Evolutionary conservation across 2,888 invertebrate species (phyloP).

Genomic region (Thereva nobilitata): DNA sequence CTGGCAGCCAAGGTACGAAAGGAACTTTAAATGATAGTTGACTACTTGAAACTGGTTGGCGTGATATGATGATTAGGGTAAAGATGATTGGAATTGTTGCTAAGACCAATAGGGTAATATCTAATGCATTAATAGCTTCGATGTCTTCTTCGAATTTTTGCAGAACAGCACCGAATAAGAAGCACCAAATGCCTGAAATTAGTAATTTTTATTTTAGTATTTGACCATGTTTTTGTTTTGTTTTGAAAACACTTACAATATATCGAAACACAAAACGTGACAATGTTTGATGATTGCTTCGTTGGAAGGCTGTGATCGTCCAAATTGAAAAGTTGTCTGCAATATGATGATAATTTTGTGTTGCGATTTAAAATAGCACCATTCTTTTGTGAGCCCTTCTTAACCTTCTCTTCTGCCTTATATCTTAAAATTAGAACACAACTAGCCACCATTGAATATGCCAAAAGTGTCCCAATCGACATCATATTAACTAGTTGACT

Average conservation of each 20-base stretch:
- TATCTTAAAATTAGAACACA: constrained; percentile 74
- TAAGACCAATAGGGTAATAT: constrained; percentile 45
- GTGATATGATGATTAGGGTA: constrained; percentile 62
- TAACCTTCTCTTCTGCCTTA: constrained; percentile 48
- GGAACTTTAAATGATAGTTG: constrained; percentile 74
- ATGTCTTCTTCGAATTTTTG: constrained; percentile 50
- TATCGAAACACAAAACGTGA: constrained; percentile 55
- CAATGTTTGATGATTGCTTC: constrained; percentile 57
- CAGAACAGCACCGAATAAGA: constrained; percentile 49
- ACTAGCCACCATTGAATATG: constrained; percentile 76
- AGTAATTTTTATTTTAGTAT: not conserved
- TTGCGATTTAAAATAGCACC: not conserved
- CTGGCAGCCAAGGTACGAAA: constrained; percentile 79
- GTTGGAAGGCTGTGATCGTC: constrained; percentile 57
- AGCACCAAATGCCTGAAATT: constrained; percentile 49
- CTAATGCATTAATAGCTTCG: constrained; percentile 41
- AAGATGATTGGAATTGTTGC: constrained; percentile 50
- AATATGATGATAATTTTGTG: constrained; percentile 35
- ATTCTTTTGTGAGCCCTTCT: not conserved
- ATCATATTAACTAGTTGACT: constrained; percentile 75
- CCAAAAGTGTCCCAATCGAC: constrained; percentile 75
- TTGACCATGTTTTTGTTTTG: not conserved
- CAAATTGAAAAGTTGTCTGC: constrained; percentile 57
- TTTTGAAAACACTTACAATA: constrained; percentile 55
- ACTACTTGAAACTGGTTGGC: constrained; percentile 67